Percentiles rank a stretch among this genome's conserved stretches.
Evolutionary conservation across 2,888 invertebrate species (phyloP).

Genomic region (Tethea ocularis): DNA sequence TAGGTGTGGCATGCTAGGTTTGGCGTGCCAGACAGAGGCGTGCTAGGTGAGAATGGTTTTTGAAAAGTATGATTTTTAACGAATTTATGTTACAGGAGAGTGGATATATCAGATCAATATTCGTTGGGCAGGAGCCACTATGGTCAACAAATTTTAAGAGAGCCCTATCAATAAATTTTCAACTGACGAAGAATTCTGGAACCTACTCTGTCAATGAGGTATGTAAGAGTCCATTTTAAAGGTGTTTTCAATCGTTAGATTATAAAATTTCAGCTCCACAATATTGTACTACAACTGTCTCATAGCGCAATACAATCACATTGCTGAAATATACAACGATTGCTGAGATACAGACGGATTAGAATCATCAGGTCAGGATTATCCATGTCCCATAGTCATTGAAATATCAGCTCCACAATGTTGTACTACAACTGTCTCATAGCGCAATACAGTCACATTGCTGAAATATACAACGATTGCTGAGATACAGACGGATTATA

Average conservation of each 20-base stretch:
- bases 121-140: conserved; percentile 76
- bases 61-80: neutral
- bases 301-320: neutral
- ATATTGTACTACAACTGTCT: neutral
- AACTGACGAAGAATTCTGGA: conserved; percentile 74
- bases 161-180: conserved; percentile 86
- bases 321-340: neutral
- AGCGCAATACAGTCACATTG: neutral
- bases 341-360: neutral
- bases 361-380: too few relatives aligned
- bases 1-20: too few relatives aligned
- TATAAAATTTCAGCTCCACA: neutral
- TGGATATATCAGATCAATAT: conserved; percentile 63
- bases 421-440: neutral
- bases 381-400: too few relatives aligned
- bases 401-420: neutral
- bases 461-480: neutral
- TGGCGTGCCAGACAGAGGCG: too few relatives aligned
- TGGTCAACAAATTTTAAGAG: conserved; percentile 88
- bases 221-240: neutral
- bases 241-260: too few relatives aligned
- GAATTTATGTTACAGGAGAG: conserved; percentile 51
- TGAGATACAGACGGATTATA: neutral
- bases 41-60: too few relatives aligned
- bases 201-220: conserved; percentile 67